Evolutionary conservation across 2,797 vertebrate species (phyloP), one percentile per base, ranked within the genome.

Genomic region (Alectoris magna): DNA sequence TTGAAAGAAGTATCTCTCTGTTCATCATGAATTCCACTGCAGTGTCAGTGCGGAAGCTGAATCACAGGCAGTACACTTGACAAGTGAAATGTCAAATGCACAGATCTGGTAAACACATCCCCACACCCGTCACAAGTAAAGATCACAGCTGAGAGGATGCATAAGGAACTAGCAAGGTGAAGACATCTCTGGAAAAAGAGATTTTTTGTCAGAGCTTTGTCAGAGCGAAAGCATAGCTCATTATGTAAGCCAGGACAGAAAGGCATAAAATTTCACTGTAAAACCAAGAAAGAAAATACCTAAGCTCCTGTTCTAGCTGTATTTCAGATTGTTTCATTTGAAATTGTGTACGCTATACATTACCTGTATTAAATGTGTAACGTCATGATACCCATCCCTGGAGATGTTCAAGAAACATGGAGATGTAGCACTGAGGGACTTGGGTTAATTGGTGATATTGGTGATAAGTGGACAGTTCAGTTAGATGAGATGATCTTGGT

Each of bases 211-310:
- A n/a, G n/a, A 16, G 1, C 2, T 66, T 72, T 68, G 58, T 26
- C 53, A 5, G 78, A 72, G 27, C 51, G 81, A 76, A 75, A 72
- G 3, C 13, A 6, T 27, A 7, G 2, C 31, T 77, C 5, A 0
- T 66, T 90, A 31, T 12, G 10, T 49, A 59, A 15, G 5, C 6
- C 48, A 46, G 31, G 41, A 49, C 2, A 21, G 24, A 41, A 84
- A 70, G 23, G 15, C 59, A 43, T 56, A 51, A n/a, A 5, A 49
- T 49, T 87, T 73, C 29, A 43, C 36, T 62, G 22, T 14, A 83
- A 88, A 87, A 76, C 9, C n/a, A 55, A 46, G 41, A 44, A 82
- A 49, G 36, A 63, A 93, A 92, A 60, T 38, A 58, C 2, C 14
- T 66, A 6, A 22, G 8, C 5, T 69, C 22, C 12, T 74, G 2